A percentile compares a stretch with the other conserved stretches of the same genome.
Evolutionary conservation across 2,888 invertebrate genomes (phyloP).

Genomic region (Apoda limacodes): DNA sequence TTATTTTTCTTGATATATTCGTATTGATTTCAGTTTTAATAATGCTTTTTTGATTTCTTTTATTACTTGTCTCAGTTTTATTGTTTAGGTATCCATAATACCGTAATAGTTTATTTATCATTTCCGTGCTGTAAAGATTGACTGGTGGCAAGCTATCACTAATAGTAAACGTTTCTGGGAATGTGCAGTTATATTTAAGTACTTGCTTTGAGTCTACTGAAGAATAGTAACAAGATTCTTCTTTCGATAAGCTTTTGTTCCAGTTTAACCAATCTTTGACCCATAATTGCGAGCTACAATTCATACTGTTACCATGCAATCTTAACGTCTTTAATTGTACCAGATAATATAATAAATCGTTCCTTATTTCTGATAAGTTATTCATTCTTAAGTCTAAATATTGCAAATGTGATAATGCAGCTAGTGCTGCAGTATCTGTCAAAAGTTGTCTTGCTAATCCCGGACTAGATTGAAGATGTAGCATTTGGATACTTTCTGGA

Average conservation of each 20-base stretch:
- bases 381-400: slow-evolving; percentile 78
- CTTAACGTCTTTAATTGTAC: slow-evolving; percentile 76
- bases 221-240: slow-evolving; percentile 58
- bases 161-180: slow-evolving; percentile 62
- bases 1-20: slow-evolving; percentile 16
- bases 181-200: slow-evolving; percentile 58
- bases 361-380: slow-evolving; percentile 66
- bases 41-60: slow-evolving; percentile 20
- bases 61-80: slow-evolving; percentile 29
- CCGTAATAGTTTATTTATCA: slow-evolving; percentile 59
- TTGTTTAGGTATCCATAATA: slow-evolving; percentile 60
- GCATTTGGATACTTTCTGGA: slow-evolving; percentile 76
- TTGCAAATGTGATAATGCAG: slow-evolving; percentile 77
- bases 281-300: slow-evolving; percentile 77
- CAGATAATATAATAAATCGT: slow-evolving; percentile 76
- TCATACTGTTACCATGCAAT: slow-evolving; percentile 77
- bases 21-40: slow-evolving; percentile 19
- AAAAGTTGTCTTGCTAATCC: slow-evolving; percentile 77
- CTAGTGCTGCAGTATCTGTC: slow-evolving; percentile 77
- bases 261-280: slow-evolving; percentile 75
- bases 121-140: slow-evolving; percentile 62
- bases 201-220: slow-evolving; percentile 56
- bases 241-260: slow-evolving; percentile 45
- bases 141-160: slow-evolving; percentile 62
- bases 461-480: slow-evolving; percentile 82